Evolutionary conservation across 2,113 vertebrate species (phyloP).

Genomic region (Brevimyrus niger): DNA sequence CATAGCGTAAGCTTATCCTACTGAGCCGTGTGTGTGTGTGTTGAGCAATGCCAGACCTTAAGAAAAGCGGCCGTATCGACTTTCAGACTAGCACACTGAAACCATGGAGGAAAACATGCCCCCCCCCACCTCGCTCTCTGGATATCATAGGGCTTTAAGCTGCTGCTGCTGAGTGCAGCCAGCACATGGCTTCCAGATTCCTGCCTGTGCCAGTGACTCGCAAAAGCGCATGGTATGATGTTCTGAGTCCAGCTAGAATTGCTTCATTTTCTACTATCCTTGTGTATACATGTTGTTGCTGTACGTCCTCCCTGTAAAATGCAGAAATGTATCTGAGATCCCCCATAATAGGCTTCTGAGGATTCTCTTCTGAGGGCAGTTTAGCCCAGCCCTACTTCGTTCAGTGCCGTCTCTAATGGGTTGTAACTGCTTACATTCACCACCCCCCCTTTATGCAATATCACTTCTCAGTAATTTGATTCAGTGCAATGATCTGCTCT

Average conservation of each 20-base stretch:
- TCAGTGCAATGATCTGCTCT: slow-evolving; percentile 16
- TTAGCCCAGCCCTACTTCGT: not conserved
- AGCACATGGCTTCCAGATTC: not conserved
- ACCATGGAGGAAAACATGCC: not conserved
- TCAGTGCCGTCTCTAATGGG: not conserved
- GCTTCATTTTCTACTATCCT: not conserved
- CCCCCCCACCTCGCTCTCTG: not conserved
- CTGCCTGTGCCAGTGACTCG: not conserved
- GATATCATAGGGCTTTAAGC: not conserved
- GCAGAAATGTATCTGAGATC: not conserved
- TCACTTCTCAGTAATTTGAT: slow-evolving; percentile 15
- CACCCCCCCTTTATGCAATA: not conserved
- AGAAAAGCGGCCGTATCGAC: not conserved
- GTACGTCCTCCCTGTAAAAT: not conserved
- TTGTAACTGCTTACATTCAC: not conserved
- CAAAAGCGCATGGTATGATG: not conserved
- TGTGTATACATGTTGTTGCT: not conserved
- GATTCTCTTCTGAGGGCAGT: not conserved
- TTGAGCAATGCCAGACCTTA: not conserved
- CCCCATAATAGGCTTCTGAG: not conserved
- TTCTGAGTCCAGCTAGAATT: not conserved
- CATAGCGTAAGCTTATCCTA: not conserved
- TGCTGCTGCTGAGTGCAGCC: not conserved
- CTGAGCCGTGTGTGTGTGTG: not conserved
- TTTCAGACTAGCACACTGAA: not conserved